Conservation (phyloP, 2,797 vertebrate genomes). For the Pangasius macronema region DNA sequence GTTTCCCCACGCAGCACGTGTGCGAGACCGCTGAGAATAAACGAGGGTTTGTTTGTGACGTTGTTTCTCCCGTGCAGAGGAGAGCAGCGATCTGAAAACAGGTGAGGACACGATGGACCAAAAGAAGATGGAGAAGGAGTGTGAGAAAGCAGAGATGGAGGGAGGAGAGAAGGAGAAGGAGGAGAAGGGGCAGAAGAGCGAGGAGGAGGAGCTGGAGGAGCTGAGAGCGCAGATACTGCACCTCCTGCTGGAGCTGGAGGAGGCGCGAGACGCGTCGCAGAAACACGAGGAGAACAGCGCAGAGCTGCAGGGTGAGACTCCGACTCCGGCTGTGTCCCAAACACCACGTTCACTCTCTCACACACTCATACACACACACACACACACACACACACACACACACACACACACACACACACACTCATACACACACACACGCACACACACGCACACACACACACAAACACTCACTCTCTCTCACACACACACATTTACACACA, state of each 20-base stretch:
- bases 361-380: not conserved
- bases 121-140: constrained; percentile 71
- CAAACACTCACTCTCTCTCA: too few relatives aligned
- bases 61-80: constrained; percentile 61
- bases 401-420: not conserved
- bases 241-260: constrained; percentile 85
- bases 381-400: not conserved
- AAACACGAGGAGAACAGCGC: constrained; percentile 83
- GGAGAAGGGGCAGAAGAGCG: constrained; percentile 58
- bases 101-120: constrained; percentile 69
- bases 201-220: constrained; percentile 81
- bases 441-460: not conserved
- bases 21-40: not conserved
- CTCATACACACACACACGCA: not conserved
- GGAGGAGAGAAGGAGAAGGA: constrained; percentile 62
- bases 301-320: constrained; percentile 82
- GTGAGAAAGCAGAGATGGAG: constrained; percentile 64
- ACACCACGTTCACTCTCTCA: not conserved
- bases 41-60: not conserved
- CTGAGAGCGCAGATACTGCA: constrained; percentile 79
- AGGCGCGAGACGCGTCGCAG: constrained; percentile 78
- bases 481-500: too few relatives aligned
- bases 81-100: constrained; percentile 69
- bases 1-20: too few relatives aligned
- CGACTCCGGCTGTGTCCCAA: not conserved